Evolutionary conservation across 2,888 invertebrate genomes (phyloP), one percentile per base, ranked within the genome.

Genomic region (Psylliodes chrysocephalus): DNA sequence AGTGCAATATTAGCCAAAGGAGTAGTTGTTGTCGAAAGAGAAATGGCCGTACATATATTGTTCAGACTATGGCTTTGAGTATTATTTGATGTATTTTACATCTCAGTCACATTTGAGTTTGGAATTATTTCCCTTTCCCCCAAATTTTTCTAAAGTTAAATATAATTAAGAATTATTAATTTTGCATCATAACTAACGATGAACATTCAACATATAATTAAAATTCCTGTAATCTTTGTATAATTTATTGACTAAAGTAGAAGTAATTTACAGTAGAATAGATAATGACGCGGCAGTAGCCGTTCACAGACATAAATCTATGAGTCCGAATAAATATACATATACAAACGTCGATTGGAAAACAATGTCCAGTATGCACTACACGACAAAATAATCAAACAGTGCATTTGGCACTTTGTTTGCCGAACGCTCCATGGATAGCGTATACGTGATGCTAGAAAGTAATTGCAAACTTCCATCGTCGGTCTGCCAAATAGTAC

Each of bases 391-490:
- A 74, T 75, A 74, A 69, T 72, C 75, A 73, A 75, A 75, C 74
- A 73, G 69, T 75, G 74, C 74, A 75, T 75, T 76, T 75, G 74
- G 72, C 73, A 72, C 72, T 70, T 69, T 75, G 75, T 75, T 75
- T 75, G 70, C 74, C 63, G 53, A 75, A 67, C 71, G 72, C 75
- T 75, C 70, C 70, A 73, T 71, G 71, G 64, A 69, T 70, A 71
- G 66, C 70, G 67, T 67, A 69, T 56, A 64, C 68, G 60, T 33
- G 51, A 44, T 62, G 64, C 38, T 66, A 42, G 57, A 68, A 72
- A 68, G 64, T 70, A 66, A 70, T 70, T 70, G 68, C 66, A 55
- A 63, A 70, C 59, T 57, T 57, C 38, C 46, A 47, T 18, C 54
- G 25, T 47, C 38, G 15, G 44, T 46, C 44, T 46, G 10, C 22